Evolutionary conservation across 2,888 invertebrate species (phyloP).

Genomic region (Philonicus albiceps): DNA sequence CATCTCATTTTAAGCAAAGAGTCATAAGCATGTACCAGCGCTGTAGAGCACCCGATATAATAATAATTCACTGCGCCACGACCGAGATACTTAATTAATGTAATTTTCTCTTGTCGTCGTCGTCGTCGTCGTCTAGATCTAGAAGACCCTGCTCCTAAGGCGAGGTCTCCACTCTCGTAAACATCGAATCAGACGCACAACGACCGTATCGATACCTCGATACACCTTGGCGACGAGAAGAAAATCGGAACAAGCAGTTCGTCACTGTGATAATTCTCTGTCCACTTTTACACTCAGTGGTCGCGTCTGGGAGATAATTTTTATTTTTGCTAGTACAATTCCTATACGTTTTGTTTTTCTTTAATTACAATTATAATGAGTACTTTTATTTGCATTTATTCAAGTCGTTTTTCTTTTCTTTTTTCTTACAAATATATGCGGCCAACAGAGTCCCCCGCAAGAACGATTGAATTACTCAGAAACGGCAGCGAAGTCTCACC

Average conservation of each 20-base stretch:
- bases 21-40: neutral
- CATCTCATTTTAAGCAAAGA: neutral
- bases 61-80: neutral
- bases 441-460: constrained; percentile 1
- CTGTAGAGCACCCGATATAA: neutral
- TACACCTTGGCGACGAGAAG: neutral
- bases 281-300: constrained; percentile 5
- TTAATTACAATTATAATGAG: neutral
- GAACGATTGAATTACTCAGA: neutral
- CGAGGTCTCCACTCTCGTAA: neutral
- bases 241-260: neutral
- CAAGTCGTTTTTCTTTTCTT: neutral
- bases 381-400: neutral
- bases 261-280: neutral
- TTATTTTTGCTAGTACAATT: neutral
- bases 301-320: neutral
- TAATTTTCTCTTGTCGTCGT: neutral
- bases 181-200: neutral
- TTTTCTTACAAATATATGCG: neutral
- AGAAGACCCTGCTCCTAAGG: neutral
- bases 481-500: neutral
- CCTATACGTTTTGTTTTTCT: neutral
- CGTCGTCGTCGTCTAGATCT: neutral
- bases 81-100: neutral
- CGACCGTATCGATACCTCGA: neutral